phyloP scores from a whole-genome alignment of 1,140 invertebrate species.

The Apis laboriosa region DNA sequence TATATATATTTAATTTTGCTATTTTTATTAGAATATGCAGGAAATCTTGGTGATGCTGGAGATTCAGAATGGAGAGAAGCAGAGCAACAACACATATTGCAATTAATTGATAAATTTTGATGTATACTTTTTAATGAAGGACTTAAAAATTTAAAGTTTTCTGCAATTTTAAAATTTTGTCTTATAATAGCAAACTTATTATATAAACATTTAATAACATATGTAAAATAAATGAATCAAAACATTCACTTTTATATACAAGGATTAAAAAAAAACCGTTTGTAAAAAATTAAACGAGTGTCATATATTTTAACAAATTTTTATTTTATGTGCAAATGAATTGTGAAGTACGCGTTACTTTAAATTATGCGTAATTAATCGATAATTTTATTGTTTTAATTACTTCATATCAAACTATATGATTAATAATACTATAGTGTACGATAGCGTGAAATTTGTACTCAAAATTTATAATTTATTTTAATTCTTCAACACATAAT shows the following conservation, averaged over 20 bases:
- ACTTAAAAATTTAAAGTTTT: background rate
- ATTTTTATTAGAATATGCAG: conserved; percentile 91
- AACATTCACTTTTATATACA: conserved; percentile 22
- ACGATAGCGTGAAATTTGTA: conserved; percentile 9
- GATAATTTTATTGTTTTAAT: background rate
- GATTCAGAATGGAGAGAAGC: conserved; percentile 91
- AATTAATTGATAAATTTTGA: conserved; percentile 97
- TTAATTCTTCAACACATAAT: background rate
- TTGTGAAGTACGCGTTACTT: background rate
- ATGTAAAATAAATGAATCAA: background rate
- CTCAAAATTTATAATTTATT: conserved; percentile 28
- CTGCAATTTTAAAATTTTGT: conserved; percentile 15
- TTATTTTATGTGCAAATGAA: background rate
- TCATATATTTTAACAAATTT: conserved; percentile 6
- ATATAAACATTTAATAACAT: background rate
- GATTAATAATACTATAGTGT: background rate
- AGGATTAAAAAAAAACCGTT: background rate
- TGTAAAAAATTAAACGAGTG: conserved; percentile 24
- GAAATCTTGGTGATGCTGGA: conserved; percentile 95
- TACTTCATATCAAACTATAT: background rate
- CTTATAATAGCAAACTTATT: background rate
- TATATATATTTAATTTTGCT: conserved; percentile 9
- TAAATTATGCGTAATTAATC: background rate
- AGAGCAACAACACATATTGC: conserved; percentile 95
- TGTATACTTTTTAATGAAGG: conserved; percentile 40